Evolutionary conservation across 1,140 invertebrate genomes (phyloP).

Genomic region (Cryptotermes secundus): DNA sequence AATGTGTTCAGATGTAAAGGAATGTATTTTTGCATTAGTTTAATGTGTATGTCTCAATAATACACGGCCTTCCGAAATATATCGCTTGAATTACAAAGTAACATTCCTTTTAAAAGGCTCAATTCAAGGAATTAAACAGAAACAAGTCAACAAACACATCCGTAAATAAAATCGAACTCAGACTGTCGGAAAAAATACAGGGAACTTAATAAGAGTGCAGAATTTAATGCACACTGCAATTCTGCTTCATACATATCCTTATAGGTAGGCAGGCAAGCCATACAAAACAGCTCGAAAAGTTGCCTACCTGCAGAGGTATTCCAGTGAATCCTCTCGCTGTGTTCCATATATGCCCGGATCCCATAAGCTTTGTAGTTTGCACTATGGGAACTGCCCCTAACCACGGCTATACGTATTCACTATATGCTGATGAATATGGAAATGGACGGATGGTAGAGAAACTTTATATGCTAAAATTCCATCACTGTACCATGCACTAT

Average conservation of each 20-base stretch:
- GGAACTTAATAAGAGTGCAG: no score
- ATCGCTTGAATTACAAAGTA: no score
- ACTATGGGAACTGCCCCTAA: constrained; percentile 12
- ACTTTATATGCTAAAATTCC: constrained; percentile 20
- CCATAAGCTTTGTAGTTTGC: background rate
- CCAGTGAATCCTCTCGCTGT: background rate
- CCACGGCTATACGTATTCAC: background rate
- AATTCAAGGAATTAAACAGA: no score
- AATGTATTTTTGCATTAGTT: no score
- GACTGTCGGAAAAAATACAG: no score
- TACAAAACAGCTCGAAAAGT: background rate
- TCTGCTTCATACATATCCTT: background rate
- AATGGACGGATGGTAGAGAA: constrained; percentile 12
- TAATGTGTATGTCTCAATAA: no score
- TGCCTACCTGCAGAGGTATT: background rate
- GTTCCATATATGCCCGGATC: background rate
- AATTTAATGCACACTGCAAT: background rate
- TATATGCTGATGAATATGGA: constrained; percentile 16
- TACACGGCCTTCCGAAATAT: no score
- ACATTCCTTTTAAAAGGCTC: no score
- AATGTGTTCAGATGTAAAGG: no score
- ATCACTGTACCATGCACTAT: constrained; percentile 10
- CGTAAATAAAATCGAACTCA: no score
- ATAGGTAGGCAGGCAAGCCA: background rate
- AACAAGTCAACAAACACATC: no score